phyloP scores from a whole-genome alignment of 2,797 vertebrate species.

The Argyrosomus regius region DNA sequence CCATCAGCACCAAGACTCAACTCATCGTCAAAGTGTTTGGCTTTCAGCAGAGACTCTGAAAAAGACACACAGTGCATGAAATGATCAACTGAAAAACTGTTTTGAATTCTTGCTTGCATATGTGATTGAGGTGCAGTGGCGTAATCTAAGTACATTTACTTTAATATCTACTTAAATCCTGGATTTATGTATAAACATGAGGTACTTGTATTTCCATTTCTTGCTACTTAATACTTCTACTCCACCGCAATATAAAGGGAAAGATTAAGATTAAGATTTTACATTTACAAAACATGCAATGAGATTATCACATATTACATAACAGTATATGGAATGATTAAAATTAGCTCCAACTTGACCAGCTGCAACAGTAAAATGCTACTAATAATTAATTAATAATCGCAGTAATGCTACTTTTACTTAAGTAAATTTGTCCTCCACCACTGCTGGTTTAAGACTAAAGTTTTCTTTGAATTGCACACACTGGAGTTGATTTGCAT shows the following conservation, averaged over 20 bases:
- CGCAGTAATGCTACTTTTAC: conserved; percentile 2
- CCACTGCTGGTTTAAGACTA: not conserved
- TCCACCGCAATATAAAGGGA: no score
- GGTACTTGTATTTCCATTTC: not conserved
- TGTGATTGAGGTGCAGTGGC: not conserved
- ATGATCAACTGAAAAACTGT: no score
- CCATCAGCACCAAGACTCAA: conserved; percentile 92
- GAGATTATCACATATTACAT: no score
- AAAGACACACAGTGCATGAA: not conserved
- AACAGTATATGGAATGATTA: no score
- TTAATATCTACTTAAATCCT: no score
- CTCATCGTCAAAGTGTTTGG: conserved; percentile 88
- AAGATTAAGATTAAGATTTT: no score
- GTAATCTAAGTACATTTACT: no score
- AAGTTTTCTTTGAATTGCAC: not conserved
- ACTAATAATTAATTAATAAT: no score
- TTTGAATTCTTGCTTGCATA: no score
- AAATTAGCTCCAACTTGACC: no score
- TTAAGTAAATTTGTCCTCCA: not conserved
- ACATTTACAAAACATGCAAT: no score
- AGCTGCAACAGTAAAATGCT: no score
- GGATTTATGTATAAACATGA: not conserved
- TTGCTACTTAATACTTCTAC: not conserved
- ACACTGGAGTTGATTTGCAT: conserved; percentile 13
- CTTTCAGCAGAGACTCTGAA: conserved; percentile 82